Evolutionary conservation across 2,797 vertebrate genomes (phyloP).

Genomic region (Sebastes minor): DNA sequence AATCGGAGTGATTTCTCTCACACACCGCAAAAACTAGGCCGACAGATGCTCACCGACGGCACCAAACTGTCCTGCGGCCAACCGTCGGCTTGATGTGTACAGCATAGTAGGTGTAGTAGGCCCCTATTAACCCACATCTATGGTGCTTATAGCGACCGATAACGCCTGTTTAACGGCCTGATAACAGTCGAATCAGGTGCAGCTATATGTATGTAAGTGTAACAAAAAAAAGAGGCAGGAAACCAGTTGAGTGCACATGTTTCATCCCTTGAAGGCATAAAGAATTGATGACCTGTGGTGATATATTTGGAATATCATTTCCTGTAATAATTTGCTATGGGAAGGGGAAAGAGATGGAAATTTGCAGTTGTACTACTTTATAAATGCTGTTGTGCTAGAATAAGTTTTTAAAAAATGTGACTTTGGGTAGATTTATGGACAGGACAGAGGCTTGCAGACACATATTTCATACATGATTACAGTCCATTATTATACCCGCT

Average conservation of each 20-base stretch:
- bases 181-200: too few relatives aligned
- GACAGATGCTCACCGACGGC: too few relatives aligned
- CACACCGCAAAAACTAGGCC: too few relatives aligned
- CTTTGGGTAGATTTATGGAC: background rate
- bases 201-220: slow-evolving; percentile 15
- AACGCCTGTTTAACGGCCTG: too few relatives aligned
- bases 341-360: background rate
- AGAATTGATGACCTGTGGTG: slow-evolving; percentile 75
- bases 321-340: slow-evolving; percentile 67
- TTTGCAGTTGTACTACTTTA: slow-evolving; percentile 28
- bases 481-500: background rate
- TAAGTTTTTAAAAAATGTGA: slow-evolving; percentile 5
- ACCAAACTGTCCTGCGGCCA: too few relatives aligned
- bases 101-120: too few relatives aligned
- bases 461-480: slow-evolving; percentile 19
- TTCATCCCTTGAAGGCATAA: slow-evolving; percentile 61
- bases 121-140: too few relatives aligned
- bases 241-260: slow-evolving; percentile 48
- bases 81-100: too few relatives aligned
- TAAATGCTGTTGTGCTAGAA: slow-evolving; percentile 47
- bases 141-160: too few relatives aligned
- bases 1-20: too few relatives aligned
- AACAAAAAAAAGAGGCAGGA: slow-evolving; percentile 35
- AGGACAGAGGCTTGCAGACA: background rate
- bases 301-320: slow-evolving; percentile 78